Conservation (phyloP, 2,797 vertebrate species). For the Anas acuta region DNA sequence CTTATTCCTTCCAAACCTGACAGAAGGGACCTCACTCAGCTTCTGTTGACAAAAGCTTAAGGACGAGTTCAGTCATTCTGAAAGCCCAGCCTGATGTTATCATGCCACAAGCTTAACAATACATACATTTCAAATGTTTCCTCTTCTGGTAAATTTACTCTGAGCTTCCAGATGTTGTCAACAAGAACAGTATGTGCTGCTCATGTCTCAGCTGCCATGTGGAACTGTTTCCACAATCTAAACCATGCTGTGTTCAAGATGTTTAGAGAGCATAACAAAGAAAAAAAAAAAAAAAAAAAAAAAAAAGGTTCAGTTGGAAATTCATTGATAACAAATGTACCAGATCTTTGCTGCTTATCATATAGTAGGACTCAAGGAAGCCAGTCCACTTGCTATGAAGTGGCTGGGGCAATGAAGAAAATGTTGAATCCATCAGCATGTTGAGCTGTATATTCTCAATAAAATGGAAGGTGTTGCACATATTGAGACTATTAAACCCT, state of each 20-base stretch:
- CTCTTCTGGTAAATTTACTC: background rate
- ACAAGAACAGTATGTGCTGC: background rate
- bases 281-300: background rate
- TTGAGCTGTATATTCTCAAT: background rate
- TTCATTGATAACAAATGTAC: slow-evolving; percentile 11
- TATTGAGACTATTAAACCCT: background rate
- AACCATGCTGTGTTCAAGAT: background rate
- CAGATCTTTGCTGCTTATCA: background rate
- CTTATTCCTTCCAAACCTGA: background rate
- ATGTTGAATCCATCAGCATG: background rate
- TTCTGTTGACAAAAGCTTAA: background rate
- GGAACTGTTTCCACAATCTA: background rate
- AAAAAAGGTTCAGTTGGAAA: background rate
- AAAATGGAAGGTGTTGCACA: background rate
- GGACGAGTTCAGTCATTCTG: background rate
- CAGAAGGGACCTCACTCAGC: background rate
- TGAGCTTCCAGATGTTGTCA: slow-evolving; percentile 4
- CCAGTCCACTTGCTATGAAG: background rate
- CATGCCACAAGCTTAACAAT: background rate
- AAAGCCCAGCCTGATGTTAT: background rate
- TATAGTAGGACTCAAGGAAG: background rate
- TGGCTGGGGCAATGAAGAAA: background rate
- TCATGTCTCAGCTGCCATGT: background rate
- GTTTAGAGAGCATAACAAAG: slow-evolving; percentile 11
- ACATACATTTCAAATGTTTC: background rate